phyloP scores from a whole-genome alignment of 2,113 vertebrate genomes.

The Silurus asotus region DNA sequence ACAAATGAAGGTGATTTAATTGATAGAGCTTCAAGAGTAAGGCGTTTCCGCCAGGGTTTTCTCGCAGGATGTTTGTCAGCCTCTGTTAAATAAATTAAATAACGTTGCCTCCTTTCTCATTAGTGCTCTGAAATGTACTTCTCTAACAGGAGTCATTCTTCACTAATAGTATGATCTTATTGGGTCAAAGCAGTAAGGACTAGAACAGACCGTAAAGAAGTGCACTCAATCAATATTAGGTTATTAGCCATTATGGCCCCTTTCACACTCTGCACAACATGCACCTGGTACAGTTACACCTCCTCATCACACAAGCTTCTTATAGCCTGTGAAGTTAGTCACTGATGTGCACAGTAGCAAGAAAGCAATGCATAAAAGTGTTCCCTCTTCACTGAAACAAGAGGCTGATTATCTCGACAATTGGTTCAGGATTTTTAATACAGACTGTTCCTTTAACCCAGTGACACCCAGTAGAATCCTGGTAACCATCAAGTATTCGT shows the following conservation, averaged over 20 bases:
- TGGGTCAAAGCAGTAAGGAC: not conserved
- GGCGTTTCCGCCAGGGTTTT: conserved; percentile 65
- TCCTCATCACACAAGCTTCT: not conserved
- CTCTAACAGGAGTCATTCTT: conserved; percentile 54
- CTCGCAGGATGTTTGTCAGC: conserved; percentile 59
- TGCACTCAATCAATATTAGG: not conserved
- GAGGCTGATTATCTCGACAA: not conserved
- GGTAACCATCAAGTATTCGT: not conserved
- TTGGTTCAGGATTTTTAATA: not conserved
- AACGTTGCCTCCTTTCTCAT: conserved; percentile 46
- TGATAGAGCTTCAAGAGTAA: conserved; percentile 65
- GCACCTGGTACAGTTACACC: not conserved
- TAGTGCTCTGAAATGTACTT: conserved; percentile 66
- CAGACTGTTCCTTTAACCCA: not conserved
- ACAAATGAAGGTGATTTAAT: conserved; percentile 71
- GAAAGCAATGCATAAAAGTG: not conserved
- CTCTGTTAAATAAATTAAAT: conserved; percentile 49
- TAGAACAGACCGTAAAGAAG: not conserved
- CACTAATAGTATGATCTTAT: not conserved
- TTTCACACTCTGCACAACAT: not conserved
- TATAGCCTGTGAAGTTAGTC: not conserved
- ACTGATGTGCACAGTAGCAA: not conserved
- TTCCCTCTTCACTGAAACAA: not conserved
- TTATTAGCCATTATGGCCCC: not conserved
- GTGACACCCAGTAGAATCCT: not conserved